A percentile compares a stretch with the other conserved stretches of the same genome.
Evolutionary conservation across 2,888 invertebrate species (phyloP).

Genomic region (Reticulitermes lucifugus): DNA sequence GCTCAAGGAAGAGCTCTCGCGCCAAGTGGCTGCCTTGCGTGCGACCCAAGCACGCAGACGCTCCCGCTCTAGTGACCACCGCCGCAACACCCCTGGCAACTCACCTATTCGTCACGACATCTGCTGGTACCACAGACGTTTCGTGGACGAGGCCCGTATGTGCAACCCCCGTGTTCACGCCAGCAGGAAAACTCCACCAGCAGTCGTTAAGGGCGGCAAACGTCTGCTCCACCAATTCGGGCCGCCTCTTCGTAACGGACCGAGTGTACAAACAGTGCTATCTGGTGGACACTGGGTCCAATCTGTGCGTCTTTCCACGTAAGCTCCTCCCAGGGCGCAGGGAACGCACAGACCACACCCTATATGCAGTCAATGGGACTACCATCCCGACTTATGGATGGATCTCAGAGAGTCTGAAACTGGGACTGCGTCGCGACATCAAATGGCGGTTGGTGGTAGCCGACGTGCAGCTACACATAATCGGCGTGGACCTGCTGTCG

Average conservation of each 20-base stretch:
- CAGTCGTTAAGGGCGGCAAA: conserved; percentile 1
- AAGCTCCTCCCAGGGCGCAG: too few species aligned
- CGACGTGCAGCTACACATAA: too few species aligned
- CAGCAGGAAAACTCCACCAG: background rate
- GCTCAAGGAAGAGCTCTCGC: background rate
- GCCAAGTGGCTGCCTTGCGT: background rate
- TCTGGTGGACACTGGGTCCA: conserved; percentile 41
- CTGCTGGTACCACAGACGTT: background rate
- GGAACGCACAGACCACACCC: conserved; percentile 51
- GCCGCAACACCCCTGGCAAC: background rate
- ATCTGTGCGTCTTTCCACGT: too few species aligned
- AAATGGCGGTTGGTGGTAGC: too few species aligned
- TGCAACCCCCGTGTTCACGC: background rate
- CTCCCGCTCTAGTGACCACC: background rate
- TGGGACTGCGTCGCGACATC: conserved; percentile 54
- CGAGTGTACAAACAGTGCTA: conserved; percentile 16
- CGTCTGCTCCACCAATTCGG: background rate
- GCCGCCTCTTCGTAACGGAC: background rate
- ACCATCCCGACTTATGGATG: conserved; percentile 58
- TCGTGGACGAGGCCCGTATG: background rate
- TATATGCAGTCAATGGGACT: conserved; percentile 59
- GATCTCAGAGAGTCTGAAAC: conserved; percentile 54
- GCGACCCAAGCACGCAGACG: background rate
- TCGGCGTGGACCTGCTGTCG: background rate
- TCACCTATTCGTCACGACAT: too few species aligned